Evolutionary conservation across 2,888 invertebrate species (phyloP), one percentile per base, ranked within the genome.

Genomic region (Chaetogeoica ovagalla): DNA sequence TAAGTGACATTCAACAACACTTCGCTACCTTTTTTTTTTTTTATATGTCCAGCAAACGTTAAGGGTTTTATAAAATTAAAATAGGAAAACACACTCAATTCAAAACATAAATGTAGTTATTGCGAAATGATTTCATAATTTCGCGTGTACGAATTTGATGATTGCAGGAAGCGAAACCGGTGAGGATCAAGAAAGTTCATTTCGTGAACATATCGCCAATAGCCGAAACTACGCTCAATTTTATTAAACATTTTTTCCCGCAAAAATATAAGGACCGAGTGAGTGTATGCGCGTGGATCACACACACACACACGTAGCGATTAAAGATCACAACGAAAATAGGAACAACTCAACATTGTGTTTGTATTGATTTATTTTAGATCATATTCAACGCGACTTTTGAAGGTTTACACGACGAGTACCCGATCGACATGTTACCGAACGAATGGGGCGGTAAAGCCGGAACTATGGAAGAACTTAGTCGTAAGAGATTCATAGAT

Each of bases 391-490:
- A 43, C 23, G 37, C 63, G 1, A 71, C 3, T 55, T n/a, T 17
- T 2, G 55, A 79, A 5, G 9, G 63, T 19, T 52, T 79, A 7
- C 63, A 65, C 37, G 71, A 65, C 3, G 17, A 57, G 3, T 70
- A 55, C 43, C 70, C 79, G 13, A 19, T 71, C 11, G 79, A 79
- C 8, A 71, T 71, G 55, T 43, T 79, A 57, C 79, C 79, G 15
- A 63, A 70, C 9, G 79, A 79, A 43, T 79, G 79, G 79, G 79
- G 79, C 11, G 79, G 79, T 11, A 70, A 79, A 69, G 79, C 79
- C 52, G 79, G 79, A 23, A 63, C 19, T 37, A 57, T 71, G 63
- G 71, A 63, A n/a, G 75, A 68, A 76, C 75, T 76, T 8, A 79
- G n/a, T 37, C 19, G 79, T 79, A 71, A 63, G 76, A 48, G 4